These are phyloP conservation scores for Syngnathus floridae DNA, from an alignment of 2,113 vertebrate genomes.

Conservation along the genomic window DNA sequence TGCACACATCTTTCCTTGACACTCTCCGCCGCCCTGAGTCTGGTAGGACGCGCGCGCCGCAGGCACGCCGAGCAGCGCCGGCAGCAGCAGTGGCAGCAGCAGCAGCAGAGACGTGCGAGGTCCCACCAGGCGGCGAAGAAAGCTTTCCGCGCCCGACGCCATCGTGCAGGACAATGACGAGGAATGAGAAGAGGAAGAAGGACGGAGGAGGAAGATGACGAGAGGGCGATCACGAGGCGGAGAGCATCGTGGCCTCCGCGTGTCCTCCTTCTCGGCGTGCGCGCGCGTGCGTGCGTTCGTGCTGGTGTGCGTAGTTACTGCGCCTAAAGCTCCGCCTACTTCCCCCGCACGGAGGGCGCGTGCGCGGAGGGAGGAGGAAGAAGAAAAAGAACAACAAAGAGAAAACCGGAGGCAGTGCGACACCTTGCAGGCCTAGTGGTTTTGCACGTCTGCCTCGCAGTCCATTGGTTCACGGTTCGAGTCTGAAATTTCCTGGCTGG, in stretches of 20 bases:
- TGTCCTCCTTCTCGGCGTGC: not conserved
- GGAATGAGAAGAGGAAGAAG: not conserved
- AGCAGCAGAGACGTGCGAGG: constrained; percentile 52
- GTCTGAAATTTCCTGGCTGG: not conserved
- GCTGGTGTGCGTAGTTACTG: not conserved
- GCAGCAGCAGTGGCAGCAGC: constrained; percentile 52
- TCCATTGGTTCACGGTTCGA: not conserved
- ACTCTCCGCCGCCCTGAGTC: constrained; percentile 68
- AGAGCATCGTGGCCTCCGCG: not conserved
- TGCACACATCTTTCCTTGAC: constrained; percentile 73
- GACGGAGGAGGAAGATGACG: not conserved
- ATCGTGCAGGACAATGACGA: constrained; percentile 23
- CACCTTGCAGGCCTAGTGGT: not conserved
- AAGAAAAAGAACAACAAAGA: not conserved
- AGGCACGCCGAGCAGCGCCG: constrained; percentile 54
- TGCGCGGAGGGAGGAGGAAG: not conserved
- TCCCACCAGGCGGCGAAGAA: constrained; percentile 48
- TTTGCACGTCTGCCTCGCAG: not conserved
- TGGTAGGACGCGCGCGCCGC: constrained; percentile 64
- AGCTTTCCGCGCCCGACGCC: constrained; percentile 28
- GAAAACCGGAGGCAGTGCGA: not conserved
- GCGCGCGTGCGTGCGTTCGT: not conserved
- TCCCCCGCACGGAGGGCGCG: not conserved
- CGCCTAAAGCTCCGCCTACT: not conserved
- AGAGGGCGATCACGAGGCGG: not conserved